Conservation (phyloP, 2,888 invertebrate species). For the Druceiella hillmani region DNA sequence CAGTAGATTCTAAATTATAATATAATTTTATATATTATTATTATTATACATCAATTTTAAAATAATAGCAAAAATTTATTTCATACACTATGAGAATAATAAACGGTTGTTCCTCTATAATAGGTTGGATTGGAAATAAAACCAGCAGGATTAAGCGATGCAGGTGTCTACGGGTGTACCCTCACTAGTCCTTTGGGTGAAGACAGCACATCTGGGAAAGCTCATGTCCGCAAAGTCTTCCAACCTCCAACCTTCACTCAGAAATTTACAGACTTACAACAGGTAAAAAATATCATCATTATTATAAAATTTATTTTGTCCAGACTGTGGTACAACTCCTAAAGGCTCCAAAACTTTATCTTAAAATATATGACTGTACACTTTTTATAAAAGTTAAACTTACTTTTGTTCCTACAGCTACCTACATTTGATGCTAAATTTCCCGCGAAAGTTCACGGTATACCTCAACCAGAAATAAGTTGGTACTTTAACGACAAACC, state of each 20-base stretch:
- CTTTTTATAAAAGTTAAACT: background rate
- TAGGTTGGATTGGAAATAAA: constrained; percentile 70
- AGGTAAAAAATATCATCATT: constrained; percentile 42
- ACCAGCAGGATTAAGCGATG: constrained; percentile 63
- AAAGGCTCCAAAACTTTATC: too few relatives aligned
- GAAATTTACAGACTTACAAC: constrained; percentile 62
- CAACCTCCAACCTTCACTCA: constrained; percentile 78
- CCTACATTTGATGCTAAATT: constrained; percentile 78
- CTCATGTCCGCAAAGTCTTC: constrained; percentile 73
- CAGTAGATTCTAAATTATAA: background rate
- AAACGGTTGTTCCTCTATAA: background rate
- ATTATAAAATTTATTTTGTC: too few relatives aligned
- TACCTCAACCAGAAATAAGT: constrained; percentile 76
- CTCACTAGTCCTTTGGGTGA: constrained; percentile 74
- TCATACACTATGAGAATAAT: too few relatives aligned
- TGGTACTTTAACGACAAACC: constrained; percentile 84
- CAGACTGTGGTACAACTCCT: too few relatives aligned
- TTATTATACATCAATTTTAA: constrained; percentile 10
- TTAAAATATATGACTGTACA: too few relatives aligned
- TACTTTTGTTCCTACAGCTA: too few relatives aligned
- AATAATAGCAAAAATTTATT: too few relatives aligned
- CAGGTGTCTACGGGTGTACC: constrained; percentile 72
- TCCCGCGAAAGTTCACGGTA: constrained; percentile 71
- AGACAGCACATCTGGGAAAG: constrained; percentile 62
- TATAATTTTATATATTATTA: background rate